These are phyloP conservation scores for Linurgus olivaceus DNA, from an alignment of 2,797 vertebrate genomes.

Conservation along the genomic window DNA sequence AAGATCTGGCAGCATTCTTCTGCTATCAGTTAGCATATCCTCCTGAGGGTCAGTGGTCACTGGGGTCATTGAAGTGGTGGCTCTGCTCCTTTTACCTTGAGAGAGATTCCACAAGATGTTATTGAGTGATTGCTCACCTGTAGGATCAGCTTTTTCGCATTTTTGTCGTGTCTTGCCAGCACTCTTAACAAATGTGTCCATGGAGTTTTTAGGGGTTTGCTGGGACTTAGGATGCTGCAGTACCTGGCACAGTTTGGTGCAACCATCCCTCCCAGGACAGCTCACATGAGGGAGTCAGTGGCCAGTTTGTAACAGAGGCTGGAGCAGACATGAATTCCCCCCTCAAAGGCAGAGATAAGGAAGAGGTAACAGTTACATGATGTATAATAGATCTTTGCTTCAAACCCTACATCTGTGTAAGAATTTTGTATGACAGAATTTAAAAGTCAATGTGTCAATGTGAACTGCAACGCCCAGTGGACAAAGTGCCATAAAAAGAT, in stretches of 20 bases:
- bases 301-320: background rate
- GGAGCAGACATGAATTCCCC: background rate
- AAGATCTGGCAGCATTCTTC: background rate
- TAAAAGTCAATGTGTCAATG: rapidly evolving
- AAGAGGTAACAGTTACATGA: background rate
- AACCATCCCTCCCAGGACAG: background rate
- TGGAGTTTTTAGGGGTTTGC: background rate
- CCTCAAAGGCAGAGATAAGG: background rate
- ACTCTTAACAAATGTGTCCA: background rate
- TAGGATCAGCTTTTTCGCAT: background rate
- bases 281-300: background rate
- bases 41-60: background rate
- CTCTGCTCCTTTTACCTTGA: background rate
- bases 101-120: background rate
- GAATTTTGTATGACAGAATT: background rate
- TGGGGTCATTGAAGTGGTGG: background rate
- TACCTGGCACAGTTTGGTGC: background rate
- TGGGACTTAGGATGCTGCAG: background rate
- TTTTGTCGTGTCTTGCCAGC: background rate
- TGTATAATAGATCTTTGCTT: background rate
- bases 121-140: background rate
- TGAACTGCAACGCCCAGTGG: background rate
- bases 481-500: background rate
- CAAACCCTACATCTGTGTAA: background rate
- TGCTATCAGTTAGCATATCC: background rate